A percentile compares a stretch with the other conserved stretches of the same genome.
Evolutionary conservation across 92 coral and sea anemone genomes (phyloP).

Genomic region (Pocillopora meandrina): DNA sequence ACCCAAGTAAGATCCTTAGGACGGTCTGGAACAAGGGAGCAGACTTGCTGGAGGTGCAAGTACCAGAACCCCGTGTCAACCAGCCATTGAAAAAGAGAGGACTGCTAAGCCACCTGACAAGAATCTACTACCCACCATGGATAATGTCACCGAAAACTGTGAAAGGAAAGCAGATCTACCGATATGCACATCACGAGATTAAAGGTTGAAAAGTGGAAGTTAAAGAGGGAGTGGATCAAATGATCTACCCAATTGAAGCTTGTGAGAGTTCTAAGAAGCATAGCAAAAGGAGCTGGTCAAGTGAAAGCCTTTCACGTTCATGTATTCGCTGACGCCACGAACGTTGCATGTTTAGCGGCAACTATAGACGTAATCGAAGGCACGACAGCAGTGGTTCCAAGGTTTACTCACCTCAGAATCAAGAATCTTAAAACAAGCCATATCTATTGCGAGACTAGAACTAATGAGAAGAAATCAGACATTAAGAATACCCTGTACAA

Average conservation of each 20-base stretch:
- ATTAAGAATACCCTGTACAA: no score
- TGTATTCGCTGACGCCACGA: conserved; percentile 74
- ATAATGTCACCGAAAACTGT: conserved; percentile 54
- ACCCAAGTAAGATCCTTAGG: conserved; percentile 65
- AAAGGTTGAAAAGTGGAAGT: conserved; percentile 57
- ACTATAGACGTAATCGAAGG: conserved; percentile 62
- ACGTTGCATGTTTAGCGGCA: conserved; percentile 61
- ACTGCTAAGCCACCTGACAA: conserved; percentile 55
- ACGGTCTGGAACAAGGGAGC: conserved; percentile 50
- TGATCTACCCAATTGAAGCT: conserved; percentile 56
- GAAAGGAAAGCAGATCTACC: conserved; percentile 59
- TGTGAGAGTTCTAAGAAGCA: conserved; percentile 53
- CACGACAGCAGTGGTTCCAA: conserved; percentile 49
- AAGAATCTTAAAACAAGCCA: conserved; percentile 67
- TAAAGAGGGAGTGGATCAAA: conserved; percentile 40
- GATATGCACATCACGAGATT: conserved; percentile 56
- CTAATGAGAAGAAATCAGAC: conserved; percentile 56
- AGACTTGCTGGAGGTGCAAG: conserved; percentile 40
- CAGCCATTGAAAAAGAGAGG: conserved; percentile 47
- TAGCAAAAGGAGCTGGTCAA: conserved; percentile 19
- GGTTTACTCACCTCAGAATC: conserved; percentile 74
- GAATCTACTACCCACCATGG: conserved; percentile 63
- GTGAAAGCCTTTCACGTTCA: conserved; percentile 57
- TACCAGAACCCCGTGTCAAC: conserved; percentile 1
- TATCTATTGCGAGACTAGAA: conserved; percentile 67